Base-by-base conservation (phyloP, 1,140 invertebrate genomes). In the Euschistus heros region DNA sequence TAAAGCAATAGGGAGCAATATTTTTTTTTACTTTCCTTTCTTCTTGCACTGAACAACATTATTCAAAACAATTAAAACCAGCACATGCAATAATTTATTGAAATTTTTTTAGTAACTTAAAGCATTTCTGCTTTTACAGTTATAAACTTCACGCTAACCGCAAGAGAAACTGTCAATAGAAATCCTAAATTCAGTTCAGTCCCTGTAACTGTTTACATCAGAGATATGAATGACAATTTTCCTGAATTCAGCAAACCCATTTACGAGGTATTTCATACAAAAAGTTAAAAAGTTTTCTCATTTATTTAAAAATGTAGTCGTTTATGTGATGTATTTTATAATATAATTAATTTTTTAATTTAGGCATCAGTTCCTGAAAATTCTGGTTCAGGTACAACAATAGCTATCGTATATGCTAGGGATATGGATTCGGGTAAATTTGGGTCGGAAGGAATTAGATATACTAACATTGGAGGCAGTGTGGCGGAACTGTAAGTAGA, bases 151-250 rank as follows among this genome's bases (percentile, higher is more conserved):
- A 90, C 87, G 65, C 77, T 96, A 54, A 80, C 92, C 42, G 92
- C 92, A 15, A 85, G 86, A 75, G 92, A 95, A 81, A 81, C 86
- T 61, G 86, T 88, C 66, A 77, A 84, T 68, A 76, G 78, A 68
- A 80, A 83, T 55, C 84, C 87, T 6, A 89, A 90, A 76, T 84
- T 84, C 65, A 91, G 86, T 72, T 76, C 82, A n/a, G 92, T 91
- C 0, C 85, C 88, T 46, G 86, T 97, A 2, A 88, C 84, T 14
- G 85, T 97, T 54, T 82, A 86, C 68, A 86, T 98, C 71, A 80
- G 86, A 67, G 94, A 98, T 78, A 85, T 90, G 73, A 97, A 97
- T 73, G 94, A 97, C 74, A 96, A 97, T 76, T 89, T 89, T 73
- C 94, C 94, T 0, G 86, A 91, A 74, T 97, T 97, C 72, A 84